Base-by-base conservation (phyloP, 2,888 invertebrate genomes). In the Drosophila anomalata region DNA sequence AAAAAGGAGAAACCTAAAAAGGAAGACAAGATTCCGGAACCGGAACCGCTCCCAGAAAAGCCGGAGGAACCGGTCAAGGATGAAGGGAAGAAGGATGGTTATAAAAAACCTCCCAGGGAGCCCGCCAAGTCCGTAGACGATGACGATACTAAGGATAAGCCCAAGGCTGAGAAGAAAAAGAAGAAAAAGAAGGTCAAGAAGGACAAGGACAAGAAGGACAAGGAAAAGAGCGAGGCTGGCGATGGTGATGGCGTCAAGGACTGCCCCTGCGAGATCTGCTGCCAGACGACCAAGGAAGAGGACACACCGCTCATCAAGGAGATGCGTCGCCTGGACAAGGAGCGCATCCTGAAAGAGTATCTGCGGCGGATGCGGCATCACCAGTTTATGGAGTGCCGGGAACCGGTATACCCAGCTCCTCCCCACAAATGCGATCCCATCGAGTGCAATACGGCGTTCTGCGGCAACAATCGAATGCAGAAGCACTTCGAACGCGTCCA, bases 281-380 rank as follows among this genome's bases (percentile, higher is more conserved):
- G 63, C 14, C 8, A 58, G 29, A 1, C 12, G 12, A 9, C 12
- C n/a, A 39, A 11, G 1, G 65, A 68, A 2, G 46, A 51, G 1
- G 82, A 81, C 12, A 41, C 77, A 0, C 79, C 77, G 0, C 39
- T 73, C n/a, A 81, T 85, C 1, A 33, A 31, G 5, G 33, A 79
- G 8, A 55, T 85, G 71, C 61, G 67, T 2, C 33, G 24, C 0
- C 60, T 65, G 2, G 47, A 72, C 3, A 54, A 66, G 22, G 51
- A 47, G 6, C 72, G 55, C 6, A 36, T 72, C 7, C 20, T 51
- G 12, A 44, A 52, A 0, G 65, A 72, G 2, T 82, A 75, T 9
- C 73, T 59, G 9, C 61, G 3, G 6, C 42, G 6, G 3, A 60
- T 54, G 48, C 46, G 68, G 0, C 52, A 54, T 11, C 41, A 44